Evolutionary conservation across 2,888 invertebrate genomes (phyloP).

Genomic region (Ennomos erosarius): DNA sequence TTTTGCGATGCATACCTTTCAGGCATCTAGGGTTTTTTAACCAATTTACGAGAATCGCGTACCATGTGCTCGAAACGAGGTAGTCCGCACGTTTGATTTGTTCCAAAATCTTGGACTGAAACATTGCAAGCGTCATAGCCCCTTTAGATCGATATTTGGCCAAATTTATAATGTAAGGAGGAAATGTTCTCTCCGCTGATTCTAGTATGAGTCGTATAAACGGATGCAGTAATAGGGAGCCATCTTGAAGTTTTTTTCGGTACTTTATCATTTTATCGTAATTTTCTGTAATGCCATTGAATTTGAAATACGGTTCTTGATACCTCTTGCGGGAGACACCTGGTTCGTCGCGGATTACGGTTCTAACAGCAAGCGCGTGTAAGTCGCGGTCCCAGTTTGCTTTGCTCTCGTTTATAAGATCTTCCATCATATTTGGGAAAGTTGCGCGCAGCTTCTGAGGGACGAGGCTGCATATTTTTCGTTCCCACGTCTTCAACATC

Average conservation of each 20-base stretch:
- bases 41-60: constrained; percentile 72
- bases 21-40: constrained; percentile 79
- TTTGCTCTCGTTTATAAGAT: constrained; percentile 83
- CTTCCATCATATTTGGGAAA: constrained; percentile 82
- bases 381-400: constrained; percentile 86
- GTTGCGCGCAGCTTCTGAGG: constrained; percentile 82
- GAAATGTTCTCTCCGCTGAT: constrained; percentile 81
- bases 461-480: constrained; percentile 85
- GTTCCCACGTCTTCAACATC: constrained; percentile 86
- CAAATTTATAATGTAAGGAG: constrained; percentile 83
- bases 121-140: constrained; percentile 66
- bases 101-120: constrained; percentile 64
- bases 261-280: constrained; percentile 85
- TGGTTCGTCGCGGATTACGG: constrained; percentile 85
- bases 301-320: constrained; percentile 84
- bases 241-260: constrained; percentile 82
- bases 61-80: constrained; percentile 77
- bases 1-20: constrained; percentile 68
- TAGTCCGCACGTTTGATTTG: constrained; percentile 74
- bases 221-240: constrained; percentile 86
- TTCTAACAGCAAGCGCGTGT: constrained; percentile 87
- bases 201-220: constrained; percentile 86
- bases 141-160: constrained; percentile 73
- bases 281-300: constrained; percentile 86
- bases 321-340: constrained; percentile 79